Base-by-base conservation (phyloP, 64 coral and sea anemone species). In the Dendrophyllia cribrosa region DNA sequence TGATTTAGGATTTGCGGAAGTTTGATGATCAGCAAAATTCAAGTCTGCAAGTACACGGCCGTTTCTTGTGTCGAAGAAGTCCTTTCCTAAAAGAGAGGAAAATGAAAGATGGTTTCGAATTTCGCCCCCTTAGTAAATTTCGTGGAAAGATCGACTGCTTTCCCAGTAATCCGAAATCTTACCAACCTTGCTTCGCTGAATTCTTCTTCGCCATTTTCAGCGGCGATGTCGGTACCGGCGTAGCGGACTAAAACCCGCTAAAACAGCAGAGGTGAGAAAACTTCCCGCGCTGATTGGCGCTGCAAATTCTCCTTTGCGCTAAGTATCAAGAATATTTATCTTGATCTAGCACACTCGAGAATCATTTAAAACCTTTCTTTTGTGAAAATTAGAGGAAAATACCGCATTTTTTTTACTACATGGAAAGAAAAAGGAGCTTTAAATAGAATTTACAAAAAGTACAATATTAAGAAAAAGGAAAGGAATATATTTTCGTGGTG, bases 1-100 rank as follows among this genome's bases (percentile, higher is more conserved):
- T 72, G 95, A 91, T 74, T 97, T 94, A 11, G 79, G 58, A 77
- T 62, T 93, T 61, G 71, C 79, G 17, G 68, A 88, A 76, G 59
- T 96, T 52, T 79, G 72, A 24, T 86, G 49, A 50, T 66, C 66
- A 58, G 90, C 67, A 26, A 83, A 46, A 86, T 90, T 88, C 60
- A 76, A 83, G 78, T 89, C 87, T 87, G 92, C 91, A 87, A 94
- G 58, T 66, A 90, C 88, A 79, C 74, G 59, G 10, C 92, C 95
- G 74, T 51, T 93, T 86, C 62, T 53, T 24, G 59, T 45, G 88
- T 88, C 92, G 53, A 90, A 90, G 80, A 80, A 66, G 51, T 80
- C 79, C 58, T 79, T 93, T 66, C 80, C 95, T 97, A 85, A 22
- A 90, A 91, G 19, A 19, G 23, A 63, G 52, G 63, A 67, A 24